phyloP scores from a whole-genome alignment of 2,888 invertebrate genomes.

The Coelopa pilipes region DNA sequence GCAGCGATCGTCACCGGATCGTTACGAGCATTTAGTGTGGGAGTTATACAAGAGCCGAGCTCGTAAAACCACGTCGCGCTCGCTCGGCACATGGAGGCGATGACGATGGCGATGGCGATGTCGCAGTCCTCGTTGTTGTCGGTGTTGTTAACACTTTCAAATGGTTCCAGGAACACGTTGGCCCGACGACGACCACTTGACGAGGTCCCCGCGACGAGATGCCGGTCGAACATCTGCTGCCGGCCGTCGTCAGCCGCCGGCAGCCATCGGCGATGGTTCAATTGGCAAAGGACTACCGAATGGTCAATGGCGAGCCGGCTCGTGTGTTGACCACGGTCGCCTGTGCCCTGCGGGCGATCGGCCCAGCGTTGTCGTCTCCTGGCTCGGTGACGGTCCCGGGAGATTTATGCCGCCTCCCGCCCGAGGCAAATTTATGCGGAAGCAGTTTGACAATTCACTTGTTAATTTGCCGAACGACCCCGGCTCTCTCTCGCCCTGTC shows the following conservation, averaged over 20 bases:
- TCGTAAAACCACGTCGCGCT: no score
- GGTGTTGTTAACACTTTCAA: neutral
- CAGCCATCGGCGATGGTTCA: no score
- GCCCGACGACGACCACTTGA: neutral
- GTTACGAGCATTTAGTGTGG: neutral
- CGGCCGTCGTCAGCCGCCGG: no score
- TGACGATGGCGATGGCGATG: no score
- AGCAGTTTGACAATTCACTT: slow-evolving; percentile 7
- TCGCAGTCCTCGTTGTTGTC: no score
- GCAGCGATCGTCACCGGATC: neutral
- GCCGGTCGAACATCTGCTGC: neutral
- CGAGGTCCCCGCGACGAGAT: neutral
- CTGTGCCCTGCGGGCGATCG: neutral
- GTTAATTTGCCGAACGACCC: slow-evolving; percentile 7
- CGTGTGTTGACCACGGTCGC: neutral
- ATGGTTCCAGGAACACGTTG: neutral
- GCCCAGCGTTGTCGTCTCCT: no score
- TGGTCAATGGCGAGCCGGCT: no score
- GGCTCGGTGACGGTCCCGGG: neutral
- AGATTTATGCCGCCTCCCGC: neutral
- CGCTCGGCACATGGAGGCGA: no score
- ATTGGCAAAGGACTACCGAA: no score
- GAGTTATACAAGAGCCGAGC: neutral
- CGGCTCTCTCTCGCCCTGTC: no score
- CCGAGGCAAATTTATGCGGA: neutral